These are phyloP conservation scores for Psittacula echo DNA, from an alignment of 2,797 vertebrate genomes.

Conservation along the genomic window DNA sequence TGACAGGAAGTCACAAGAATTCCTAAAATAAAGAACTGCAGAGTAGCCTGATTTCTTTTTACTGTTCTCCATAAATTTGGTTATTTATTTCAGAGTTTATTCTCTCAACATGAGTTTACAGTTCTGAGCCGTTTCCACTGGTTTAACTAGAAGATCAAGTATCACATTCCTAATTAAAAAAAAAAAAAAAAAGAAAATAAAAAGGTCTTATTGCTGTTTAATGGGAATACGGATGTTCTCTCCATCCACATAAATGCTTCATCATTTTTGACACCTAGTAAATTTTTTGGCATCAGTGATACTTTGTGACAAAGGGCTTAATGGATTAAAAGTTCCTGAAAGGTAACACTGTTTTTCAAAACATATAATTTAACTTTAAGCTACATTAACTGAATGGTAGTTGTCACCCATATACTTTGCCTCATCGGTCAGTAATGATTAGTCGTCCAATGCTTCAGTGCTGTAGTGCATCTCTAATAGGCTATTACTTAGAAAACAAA, in stretches of 20 bases:
- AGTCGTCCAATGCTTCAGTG: background rate
- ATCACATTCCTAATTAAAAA: background rate
- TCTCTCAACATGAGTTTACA: background rate
- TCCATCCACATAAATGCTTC: background rate
- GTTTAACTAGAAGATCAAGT: background rate
- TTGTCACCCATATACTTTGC: conserved; percentile 13
- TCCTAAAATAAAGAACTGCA: background rate
- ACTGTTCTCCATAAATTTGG: background rate
- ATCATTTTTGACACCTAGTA: background rate
- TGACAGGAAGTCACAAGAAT: background rate
- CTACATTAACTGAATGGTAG: conserved; percentile 36
- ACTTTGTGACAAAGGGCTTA: conserved; percentile 22
- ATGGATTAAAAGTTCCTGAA: conserved; percentile 35
- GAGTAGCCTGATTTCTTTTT: background rate
- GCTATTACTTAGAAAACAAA: conserved; percentile 8
- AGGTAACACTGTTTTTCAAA: conserved; percentile 30
- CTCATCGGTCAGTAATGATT: conserved; percentile 34
- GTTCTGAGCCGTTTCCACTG: background rate
- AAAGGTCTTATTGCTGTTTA: background rate
- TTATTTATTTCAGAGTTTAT: background rate
- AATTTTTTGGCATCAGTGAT: background rate
- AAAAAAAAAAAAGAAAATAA: background rate
- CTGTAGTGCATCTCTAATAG: conserved; percentile 18
- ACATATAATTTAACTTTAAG: conserved; percentile 20
- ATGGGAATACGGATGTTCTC: background rate